These are phyloP conservation scores for Halcyon senegalensis DNA, from an alignment of 2,113 vertebrate species.

Conservation along the genomic window DNA sequence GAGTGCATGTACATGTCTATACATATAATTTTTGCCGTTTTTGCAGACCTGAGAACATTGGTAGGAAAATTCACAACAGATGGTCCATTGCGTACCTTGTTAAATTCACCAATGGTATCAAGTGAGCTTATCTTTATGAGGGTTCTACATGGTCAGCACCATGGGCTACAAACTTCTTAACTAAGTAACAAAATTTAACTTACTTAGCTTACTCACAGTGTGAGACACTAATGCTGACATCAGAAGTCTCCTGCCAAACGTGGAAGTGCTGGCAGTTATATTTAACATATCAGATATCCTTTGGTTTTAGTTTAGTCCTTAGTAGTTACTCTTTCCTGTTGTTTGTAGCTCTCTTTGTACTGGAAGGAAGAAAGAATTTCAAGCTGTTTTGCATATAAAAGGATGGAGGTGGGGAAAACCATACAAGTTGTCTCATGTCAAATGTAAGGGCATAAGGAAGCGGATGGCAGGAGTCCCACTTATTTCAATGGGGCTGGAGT, in stretches of 20 bases:
- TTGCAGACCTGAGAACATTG: neutral
- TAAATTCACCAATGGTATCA: neutral
- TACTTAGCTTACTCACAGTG: neutral
- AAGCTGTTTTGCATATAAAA: neutral
- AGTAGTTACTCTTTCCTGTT: neutral
- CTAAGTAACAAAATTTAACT: neutral
- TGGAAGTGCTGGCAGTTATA: neutral
- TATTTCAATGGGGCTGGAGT: neutral
- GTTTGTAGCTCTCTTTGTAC: neutral
- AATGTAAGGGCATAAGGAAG: neutral
- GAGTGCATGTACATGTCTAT: neutral
- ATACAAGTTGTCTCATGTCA: neutral
- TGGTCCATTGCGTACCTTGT: neutral
- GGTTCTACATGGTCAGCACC: fast-evolving
- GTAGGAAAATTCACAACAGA: neutral
- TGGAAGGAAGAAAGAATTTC: neutral
- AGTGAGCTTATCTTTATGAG: neutral
- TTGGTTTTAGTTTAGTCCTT: neutral
- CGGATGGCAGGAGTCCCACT: fast-evolving
- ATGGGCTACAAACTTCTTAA: neutral
- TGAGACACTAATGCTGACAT: neutral
- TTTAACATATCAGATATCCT: neutral
- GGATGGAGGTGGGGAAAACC: neutral
- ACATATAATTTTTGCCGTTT: neutral
- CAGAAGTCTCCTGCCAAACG: neutral